A percentile compares a stretch with the other conserved stretches of the same genome.
phyloP scores from a whole-genome alignment of 2,113 vertebrate species.

The Callorhinus ursinus region DNA sequence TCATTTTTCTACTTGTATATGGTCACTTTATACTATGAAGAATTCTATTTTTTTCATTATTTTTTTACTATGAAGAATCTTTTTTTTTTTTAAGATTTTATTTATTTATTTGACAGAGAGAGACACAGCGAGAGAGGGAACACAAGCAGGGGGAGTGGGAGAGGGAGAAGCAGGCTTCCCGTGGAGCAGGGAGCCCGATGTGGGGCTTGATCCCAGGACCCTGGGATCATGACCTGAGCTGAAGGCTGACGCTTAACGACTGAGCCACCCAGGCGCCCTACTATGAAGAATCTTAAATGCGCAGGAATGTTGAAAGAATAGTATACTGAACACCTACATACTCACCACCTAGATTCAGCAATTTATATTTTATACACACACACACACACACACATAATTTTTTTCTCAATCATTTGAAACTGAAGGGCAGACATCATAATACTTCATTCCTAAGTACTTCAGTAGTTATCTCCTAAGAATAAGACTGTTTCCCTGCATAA shows the following conservation, averaged over 20 bases:
- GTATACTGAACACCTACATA: neutral
- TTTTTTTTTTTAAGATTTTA: neutral
- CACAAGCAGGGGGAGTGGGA: no score
- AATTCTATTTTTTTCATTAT: neutral
- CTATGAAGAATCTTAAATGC: neutral
- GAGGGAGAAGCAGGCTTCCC: no score
- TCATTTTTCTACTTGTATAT: neutral
- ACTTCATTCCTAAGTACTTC: neutral
- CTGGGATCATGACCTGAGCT: neutral
- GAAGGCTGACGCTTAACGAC: neutral
- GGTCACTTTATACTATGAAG: conserved; percentile 32
- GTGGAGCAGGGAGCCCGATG: neutral
- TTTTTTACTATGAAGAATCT: conserved; percentile 30
- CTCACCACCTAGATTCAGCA: neutral
- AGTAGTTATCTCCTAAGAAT: neutral
- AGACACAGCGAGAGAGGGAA: no score
- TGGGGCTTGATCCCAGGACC: neutral
- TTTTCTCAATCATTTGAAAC: conserved; percentile 1
- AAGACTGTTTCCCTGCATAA: neutral
- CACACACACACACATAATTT: neutral
- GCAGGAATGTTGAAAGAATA: conserved; percentile 15
- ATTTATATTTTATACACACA: neutral
- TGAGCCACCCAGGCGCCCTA: neutral
- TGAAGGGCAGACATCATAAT: neutral
- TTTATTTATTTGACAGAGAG: no score